phyloP scores from a whole-genome alignment of 2,797 vertebrate species.

The Pangasius sanitwongsei region DNA sequence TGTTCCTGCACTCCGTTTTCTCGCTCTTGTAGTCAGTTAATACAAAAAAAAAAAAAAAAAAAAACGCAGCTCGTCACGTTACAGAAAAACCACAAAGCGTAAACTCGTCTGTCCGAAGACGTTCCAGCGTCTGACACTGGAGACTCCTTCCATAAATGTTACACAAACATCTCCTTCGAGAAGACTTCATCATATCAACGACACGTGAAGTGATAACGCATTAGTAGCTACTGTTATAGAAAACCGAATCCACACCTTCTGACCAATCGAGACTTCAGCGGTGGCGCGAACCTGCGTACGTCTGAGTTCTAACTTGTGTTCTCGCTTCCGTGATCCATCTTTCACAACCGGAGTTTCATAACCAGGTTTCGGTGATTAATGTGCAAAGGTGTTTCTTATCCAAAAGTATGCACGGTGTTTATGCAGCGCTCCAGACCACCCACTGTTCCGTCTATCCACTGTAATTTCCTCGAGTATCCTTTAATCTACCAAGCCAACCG shows the following conservation, averaged over 20 bases:
- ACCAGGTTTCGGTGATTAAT: not conserved
- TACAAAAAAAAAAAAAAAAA: no score
- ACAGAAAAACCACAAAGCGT: not conserved
- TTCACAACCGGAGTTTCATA: not conserved
- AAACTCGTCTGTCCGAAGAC: not conserved
- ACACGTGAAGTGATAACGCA: no score
- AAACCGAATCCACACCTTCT: not conserved
- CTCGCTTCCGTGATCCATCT: no score
- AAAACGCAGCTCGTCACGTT: no score
- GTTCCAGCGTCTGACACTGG: no score
- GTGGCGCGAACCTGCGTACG: not conserved
- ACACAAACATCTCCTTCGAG: not conserved
- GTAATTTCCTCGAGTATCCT: constrained; percentile 56
- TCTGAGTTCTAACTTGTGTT: not conserved
- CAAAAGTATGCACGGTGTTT: constrained; percentile 46
- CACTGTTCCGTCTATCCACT: constrained; percentile 43
- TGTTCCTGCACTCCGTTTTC: not conserved
- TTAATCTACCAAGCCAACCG: constrained; percentile 51
- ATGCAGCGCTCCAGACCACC: constrained; percentile 49
- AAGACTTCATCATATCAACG: not conserved
- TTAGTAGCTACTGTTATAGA: not conserved
- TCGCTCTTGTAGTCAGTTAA: not conserved
- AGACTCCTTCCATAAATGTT: no score
- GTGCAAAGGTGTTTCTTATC: constrained; percentile 23
- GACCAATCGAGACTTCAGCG: not conserved